These are phyloP conservation scores for Brachyhypopomus gauderio DNA, from an alignment of 2,113 vertebrate genomes.

Conservation along the genomic window DNA sequence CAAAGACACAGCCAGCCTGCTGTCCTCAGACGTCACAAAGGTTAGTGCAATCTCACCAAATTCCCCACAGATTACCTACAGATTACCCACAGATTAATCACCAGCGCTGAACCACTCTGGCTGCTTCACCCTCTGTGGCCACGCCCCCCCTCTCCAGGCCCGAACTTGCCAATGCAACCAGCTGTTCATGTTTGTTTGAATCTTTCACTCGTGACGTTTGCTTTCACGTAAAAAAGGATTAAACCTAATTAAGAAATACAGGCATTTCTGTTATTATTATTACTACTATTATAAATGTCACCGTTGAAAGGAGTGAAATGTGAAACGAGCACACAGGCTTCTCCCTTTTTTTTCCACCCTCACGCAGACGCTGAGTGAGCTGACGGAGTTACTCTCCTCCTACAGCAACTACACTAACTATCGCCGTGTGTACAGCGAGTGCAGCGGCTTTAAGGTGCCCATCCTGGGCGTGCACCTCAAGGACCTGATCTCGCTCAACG, in stretches of 20 bases:
- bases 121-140: not conserved
- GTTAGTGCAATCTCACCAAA: slow-evolving; percentile 62
- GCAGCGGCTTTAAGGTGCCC: slow-evolving; percentile 84
- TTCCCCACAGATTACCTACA: slow-evolving; percentile 17
- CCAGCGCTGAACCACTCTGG: slow-evolving; percentile 7
- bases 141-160: not conserved
- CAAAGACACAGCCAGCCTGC: slow-evolving; percentile 84
- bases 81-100: slow-evolving; percentile 19
- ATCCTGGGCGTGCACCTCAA: slow-evolving; percentile 91
- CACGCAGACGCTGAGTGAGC: slow-evolving; percentile 81
- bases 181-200: not conserved
- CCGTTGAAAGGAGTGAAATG: no score
- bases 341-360: not conserved
- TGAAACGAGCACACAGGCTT: no score
- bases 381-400: slow-evolving; percentile 86
- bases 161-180: not conserved
- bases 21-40: slow-evolving; percentile 87
- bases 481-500: slow-evolving; percentile 86
- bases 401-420: slow-evolving; percentile 86
- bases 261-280: not conserved
- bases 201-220: not conserved
- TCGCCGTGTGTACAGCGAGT: slow-evolving; percentile 80
- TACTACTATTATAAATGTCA: not conserved
- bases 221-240: not conserved
- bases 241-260: no score